Evolutionary conservation across 2,888 invertebrate species (phyloP).

Genomic region (Dasysyrphus albostriatus): DNA sequence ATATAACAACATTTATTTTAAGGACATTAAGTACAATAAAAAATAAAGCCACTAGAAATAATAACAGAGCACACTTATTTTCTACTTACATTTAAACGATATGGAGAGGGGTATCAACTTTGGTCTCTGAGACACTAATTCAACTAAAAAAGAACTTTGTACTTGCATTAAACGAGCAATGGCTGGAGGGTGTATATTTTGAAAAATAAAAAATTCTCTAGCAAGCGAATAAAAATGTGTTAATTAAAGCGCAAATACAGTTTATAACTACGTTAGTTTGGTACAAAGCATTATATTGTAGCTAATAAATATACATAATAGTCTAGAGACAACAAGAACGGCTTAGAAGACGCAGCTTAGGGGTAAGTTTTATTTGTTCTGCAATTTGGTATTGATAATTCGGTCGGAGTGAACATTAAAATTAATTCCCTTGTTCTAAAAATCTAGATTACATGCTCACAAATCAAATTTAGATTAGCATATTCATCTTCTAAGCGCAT

Average conservation of each 20-base stretch:
- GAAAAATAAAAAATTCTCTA: constrained; percentile 23
- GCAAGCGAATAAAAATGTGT: constrained; percentile 24
- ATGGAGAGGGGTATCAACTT: constrained; percentile 57
- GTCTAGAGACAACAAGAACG: neutral
- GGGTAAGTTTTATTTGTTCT: neutral
- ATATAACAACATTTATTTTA: neutral
- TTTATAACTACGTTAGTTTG: neutral
- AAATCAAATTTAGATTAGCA: neutral
- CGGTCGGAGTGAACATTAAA: too few species aligned
- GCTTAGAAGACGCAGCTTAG: neutral
- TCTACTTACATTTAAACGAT: constrained; percentile 72
- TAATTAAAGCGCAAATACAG: constrained; percentile 37
- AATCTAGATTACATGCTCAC: too few species aligned
- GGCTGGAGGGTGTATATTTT: constrained; percentile 52
- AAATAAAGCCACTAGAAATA: constrained; percentile 13
- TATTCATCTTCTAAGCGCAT: neutral
- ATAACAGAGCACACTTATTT: constrained; percentile 59
- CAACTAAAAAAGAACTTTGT: constrained; percentile 49
- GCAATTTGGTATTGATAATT: too few species aligned
- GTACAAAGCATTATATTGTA: constrained; percentile 55
- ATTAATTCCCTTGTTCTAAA: too few species aligned
- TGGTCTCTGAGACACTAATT: constrained; percentile 67
- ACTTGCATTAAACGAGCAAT: constrained; percentile 36
- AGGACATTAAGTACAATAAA: constrained; percentile 11
- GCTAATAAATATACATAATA: constrained; percentile 23